Conservation (phyloP, 2,888 invertebrate species). For the Phaedon cochleariae region DNA sequence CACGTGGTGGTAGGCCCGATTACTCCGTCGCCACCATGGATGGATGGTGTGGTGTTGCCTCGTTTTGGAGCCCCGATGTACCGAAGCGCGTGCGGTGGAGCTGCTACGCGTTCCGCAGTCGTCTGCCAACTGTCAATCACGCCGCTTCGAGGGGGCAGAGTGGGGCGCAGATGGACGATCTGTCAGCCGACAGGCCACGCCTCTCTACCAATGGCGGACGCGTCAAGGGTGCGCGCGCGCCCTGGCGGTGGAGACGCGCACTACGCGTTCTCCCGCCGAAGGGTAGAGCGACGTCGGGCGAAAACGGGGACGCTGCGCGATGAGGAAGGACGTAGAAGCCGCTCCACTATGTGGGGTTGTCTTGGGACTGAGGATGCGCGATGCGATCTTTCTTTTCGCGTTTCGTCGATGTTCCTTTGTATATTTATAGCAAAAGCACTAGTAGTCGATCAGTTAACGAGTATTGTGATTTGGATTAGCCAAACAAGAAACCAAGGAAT, state of each 20-base stretch:
- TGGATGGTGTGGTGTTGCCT: slow-evolving; percentile 45
- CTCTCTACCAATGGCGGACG: slow-evolving; percentile 60
- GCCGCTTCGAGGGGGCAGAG: slow-evolving; percentile 65
- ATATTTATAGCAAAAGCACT: too few relatives aligned
- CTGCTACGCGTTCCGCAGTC: slow-evolving; percentile 72
- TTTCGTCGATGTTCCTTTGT: neutral
- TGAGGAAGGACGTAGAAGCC: too few relatives aligned
- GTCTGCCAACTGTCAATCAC: slow-evolving; percentile 75
- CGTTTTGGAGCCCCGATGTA: slow-evolving; percentile 50
- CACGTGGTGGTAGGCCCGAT: slow-evolving; percentile 41
- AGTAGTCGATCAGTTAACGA: too few relatives aligned
- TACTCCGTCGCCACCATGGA: slow-evolving; percentile 47
- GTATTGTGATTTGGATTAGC: too few relatives aligned
- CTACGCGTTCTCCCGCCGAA: slow-evolving; percentile 45
- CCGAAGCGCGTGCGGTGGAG: slow-evolving; percentile 64
- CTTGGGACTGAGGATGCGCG: too few relatives aligned
- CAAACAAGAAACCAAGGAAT: too few relatives aligned
- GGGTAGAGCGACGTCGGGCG: slow-evolving; percentile 49
- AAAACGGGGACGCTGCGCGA: slow-evolving; percentile 29
- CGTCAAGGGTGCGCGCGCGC: slow-evolving; percentile 62
- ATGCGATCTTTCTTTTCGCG: too few relatives aligned
- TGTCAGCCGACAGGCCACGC: slow-evolving; percentile 59
- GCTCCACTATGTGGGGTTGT: too few relatives aligned
- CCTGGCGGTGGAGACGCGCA: slow-evolving; percentile 54
- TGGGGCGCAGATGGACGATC: slow-evolving; percentile 66